Base-by-base conservation (phyloP, 2,888 invertebrate genomes). In the Cryptocephalus primarius region DNA sequence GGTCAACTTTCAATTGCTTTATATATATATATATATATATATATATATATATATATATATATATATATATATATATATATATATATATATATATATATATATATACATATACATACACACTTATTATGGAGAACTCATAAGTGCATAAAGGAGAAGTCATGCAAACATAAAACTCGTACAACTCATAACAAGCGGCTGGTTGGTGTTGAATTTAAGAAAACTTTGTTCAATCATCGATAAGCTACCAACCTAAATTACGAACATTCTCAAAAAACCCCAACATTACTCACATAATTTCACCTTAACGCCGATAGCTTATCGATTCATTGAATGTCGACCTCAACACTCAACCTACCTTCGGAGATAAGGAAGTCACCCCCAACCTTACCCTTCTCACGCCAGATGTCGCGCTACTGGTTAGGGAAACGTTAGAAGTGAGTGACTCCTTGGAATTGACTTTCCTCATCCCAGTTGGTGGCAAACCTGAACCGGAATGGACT, bases 401-500 rank as follows among this genome's bases (percentile, higher is more conserved):
- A 33, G 68, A 69, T 11, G 67, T 69, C 55, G 70, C 60, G 44
- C 68, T 67, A 22, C 22, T 22, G 6, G 62, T 61, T 51, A 61
- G 60, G 10, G 71, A 68, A 47, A 74, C 69, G 51, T 71, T 64
- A 4, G 80, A 80, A 40, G 83, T 78, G 62, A 93, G 75, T 39
- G 93, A 93, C 67, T 91, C 92, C 60, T 87, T 82, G 9, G 94
- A 94, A 60, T 88, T 85, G 46, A 80, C 75, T 55, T 83, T 77
- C 58, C 84, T 85, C 50, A 85, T 72, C 10, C 60, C 56, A 1
- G 67, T 65, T 8, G 66, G 65, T 13, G 64, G 48, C 12, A 61
- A 58, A 32, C 53, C 55, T 8, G 47, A 13, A 12, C 51, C 56
- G 1, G 67, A 76, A 74, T 80, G 85, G 52, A 79, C 75, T 50